Percentiles rank a stretch among this genome's conserved stretches.
These are phyloP conservation scores for Leucophenga varia DNA, from an alignment of 1,140 invertebrate species.

Conservation along the genomic window DNA sequence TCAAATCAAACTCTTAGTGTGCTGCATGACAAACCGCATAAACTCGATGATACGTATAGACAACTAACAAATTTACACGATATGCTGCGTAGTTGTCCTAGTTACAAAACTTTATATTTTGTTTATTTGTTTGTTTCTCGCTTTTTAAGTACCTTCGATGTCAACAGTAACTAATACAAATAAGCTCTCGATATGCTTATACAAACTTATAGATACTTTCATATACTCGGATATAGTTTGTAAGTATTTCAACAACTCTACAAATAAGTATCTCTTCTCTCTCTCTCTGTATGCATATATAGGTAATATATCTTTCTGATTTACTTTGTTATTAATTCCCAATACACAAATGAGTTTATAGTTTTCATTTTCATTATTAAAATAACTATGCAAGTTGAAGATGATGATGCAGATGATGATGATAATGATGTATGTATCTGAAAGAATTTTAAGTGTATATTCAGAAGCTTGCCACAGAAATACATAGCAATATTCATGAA, in stretches of 20 bases:
- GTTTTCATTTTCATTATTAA: slow-evolving; percentile 34
- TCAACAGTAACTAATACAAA: no score
- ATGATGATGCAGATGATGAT: not conserved
- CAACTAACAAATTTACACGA: no score
- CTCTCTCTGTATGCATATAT: not conserved
- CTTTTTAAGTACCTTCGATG: no score
- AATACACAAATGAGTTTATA: slow-evolving; percentile 42
- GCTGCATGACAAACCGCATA: no score
- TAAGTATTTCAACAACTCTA: slow-evolving; percentile 11
- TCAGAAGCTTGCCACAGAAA: slow-evolving; percentile 5
- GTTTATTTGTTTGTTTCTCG: no score
- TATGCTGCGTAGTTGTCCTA: no score
- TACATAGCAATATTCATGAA: slow-evolving; percentile 9
- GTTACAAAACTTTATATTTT: no score
- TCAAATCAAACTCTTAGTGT: no score
- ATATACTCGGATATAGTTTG: not conserved
- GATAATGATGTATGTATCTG: not conserved
- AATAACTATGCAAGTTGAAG: not conserved
- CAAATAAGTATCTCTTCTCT: slow-evolving; percentile 14
- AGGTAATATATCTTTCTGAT: not conserved
- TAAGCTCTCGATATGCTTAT: no score
- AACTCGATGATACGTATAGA: no score
- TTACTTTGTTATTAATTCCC: slow-evolving; percentile 26
- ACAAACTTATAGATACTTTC: no score
- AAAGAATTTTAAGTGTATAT: not conserved